Evolutionary conservation across 2,797 vertebrate species (phyloP), one percentile per base, ranked within the genome.

Genomic region (Cuniculus paca): DNA sequence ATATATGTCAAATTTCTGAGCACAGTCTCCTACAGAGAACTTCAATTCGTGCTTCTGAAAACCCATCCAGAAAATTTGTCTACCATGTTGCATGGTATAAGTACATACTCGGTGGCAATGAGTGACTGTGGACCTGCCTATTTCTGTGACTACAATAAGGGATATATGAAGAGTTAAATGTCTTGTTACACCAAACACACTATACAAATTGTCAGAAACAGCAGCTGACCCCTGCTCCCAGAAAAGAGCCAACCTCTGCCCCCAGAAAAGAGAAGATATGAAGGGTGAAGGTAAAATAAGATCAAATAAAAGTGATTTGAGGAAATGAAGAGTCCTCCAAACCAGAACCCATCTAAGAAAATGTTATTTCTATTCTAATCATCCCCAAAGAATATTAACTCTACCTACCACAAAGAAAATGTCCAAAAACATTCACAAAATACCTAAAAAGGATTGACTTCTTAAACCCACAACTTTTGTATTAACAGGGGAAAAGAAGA

Each of bases 381-480:
- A 94, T 90, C 36, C n/a, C 22, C 42, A 87, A 92, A 4, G 28
- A 93, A 68, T 65, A 68, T 75, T 93, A 83, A 94, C 36, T 81
- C 82, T 70, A 74, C 6, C 54, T 80, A 72, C n/a, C 60, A 19
- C 8, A 54, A 83, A 95, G n/a, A 95, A 85, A 28, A 19, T 4
- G 56, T 74, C 22, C 52, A 80, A 63, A 94, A 96, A 80, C 50
- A 93, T 90, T 68, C 5, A 72, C 24, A 91, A 52, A 84, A 85
- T 80, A 2, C 58, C 79, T 24, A 91, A 24, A 13, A 93, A 24
- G 84, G 28, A 39, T 50, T 77, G 42, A 17, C 8, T 97, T 31
- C 22, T 17, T 61, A 74, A 88, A 75, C 31, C 87, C 50, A 91
- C 87, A 85, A n/a, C 81, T 28, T 70, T 80, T 88, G 36, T 31